Evolutionary conservation across 2,113 vertebrate genomes (phyloP).

Genomic region (Percopsis transmontana): DNA sequence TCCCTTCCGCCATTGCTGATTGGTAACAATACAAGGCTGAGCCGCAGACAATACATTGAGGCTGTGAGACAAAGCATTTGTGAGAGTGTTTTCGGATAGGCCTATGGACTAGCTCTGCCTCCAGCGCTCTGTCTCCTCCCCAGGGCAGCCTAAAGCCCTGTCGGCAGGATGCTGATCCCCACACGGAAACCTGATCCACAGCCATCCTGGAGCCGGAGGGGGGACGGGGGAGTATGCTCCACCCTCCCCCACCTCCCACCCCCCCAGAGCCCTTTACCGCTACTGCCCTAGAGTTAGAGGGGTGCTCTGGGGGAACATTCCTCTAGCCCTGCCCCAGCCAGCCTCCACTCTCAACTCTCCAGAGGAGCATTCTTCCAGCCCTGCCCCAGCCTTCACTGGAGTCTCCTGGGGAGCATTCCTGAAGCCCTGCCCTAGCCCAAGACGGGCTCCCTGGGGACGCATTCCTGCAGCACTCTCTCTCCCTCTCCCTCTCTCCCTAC

Average conservation of each 20-base stretch:
- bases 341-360: slow-evolving; percentile 72
- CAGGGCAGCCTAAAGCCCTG: slow-evolving; percentile 73
- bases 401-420: slow-evolving; percentile 82
- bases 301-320: slow-evolving; percentile 80
- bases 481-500: slow-evolving; percentile 55
- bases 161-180: slow-evolving; percentile 79
- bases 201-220: slow-evolving; percentile 78
- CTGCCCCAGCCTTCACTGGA: slow-evolving; percentile 75
- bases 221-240: slow-evolving; percentile 42
- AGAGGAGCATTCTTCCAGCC: slow-evolving; percentile 76
- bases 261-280: slow-evolving; percentile 61
- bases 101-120: slow-evolving; percentile 67
- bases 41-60: slow-evolving; percentile 45
- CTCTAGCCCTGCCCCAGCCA: slow-evolving; percentile 76
- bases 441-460: slow-evolving; percentile 76
- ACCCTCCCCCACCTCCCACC: slow-evolving; percentile 1
- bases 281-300: slow-evolving; percentile 71
- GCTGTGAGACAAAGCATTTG: slow-evolving; percentile 66
- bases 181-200: slow-evolving; percentile 80
- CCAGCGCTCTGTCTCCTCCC: slow-evolving; percentile 71
- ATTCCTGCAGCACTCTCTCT: slow-evolving; percentile 80
- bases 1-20: slow-evolving; percentile 32
- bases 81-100: slow-evolving; percentile 68
- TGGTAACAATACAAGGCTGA: slow-evolving; percentile 43
- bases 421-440: slow-evolving; percentile 79